Conservation (phyloP, 2,888 invertebrate species). For the Conops quadrifasciatus region DNA sequence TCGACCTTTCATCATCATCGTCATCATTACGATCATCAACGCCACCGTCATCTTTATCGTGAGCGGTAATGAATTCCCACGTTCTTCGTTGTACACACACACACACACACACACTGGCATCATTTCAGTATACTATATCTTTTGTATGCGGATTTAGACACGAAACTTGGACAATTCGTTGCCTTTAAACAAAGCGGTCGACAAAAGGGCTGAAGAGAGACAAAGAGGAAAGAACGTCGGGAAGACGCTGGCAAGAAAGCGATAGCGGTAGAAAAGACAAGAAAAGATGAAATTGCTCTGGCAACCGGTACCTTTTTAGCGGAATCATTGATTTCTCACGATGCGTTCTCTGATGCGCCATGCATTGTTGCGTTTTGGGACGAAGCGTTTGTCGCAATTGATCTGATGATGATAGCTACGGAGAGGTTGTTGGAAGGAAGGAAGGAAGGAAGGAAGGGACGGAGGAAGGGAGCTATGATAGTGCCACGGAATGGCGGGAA, state of each 20-base stretch:
- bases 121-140: too few species aligned
- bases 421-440: not conserved
- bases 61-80: not conserved
- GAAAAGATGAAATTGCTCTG: slow-evolving; percentile 19
- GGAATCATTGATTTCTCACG: slow-evolving; percentile 42
- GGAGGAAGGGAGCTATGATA: not conserved
- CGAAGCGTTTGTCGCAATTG: not conserved
- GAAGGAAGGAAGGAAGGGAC: not conserved
- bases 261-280: not conserved
- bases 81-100: not conserved
- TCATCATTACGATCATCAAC: too few species aligned
- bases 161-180: too few species aligned
- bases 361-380: not conserved
- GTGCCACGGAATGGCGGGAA: too few species aligned
- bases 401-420: not conserved
- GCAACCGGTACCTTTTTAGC: slow-evolving; percentile 34
- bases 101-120: not conserved
- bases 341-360: slow-evolving; percentile 21
- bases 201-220: too few species aligned
- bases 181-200: too few species aligned
- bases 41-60: too few species aligned
- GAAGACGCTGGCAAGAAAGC: not conserved
- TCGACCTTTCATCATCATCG: too few species aligned
- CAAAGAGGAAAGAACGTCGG: too few species aligned
- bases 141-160: too few species aligned